Evolutionary conservation across 2,888 invertebrate genomes (phyloP), one percentile per base, ranked within the genome.

Genomic region (Thera britannica): DNA sequence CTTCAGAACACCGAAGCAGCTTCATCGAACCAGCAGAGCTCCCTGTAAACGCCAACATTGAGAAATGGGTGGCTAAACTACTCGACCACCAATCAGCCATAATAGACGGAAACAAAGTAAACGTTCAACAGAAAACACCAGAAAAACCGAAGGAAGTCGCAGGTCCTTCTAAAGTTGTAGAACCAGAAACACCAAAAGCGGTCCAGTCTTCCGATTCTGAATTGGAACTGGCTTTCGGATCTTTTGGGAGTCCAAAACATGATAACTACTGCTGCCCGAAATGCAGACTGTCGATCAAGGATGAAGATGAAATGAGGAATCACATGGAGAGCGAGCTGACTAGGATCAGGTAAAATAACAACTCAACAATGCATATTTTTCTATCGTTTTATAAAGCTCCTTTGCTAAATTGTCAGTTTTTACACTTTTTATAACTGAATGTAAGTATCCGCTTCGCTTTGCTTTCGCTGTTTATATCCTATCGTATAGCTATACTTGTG

Each of bases 51-150:
- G 58, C 72, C 0, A 85, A 87, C 46, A 86, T 95, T 2, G 95
- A 95, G 79, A 86, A 83, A 46, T 95, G 95, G 95, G 95, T 95
- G 58, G 63, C 83, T 1, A 75, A 77, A 11, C 78, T 87, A 2
- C 68, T 93, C 3, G 83, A 88, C 55, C 78, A 90, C 70, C 94
- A 94, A 71, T 72, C 81, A 0, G 46, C 72, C 2, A 72, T 84
- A 4, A 91, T 93, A 51, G 77, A 80, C 1, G 79, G 76, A 6
- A 82, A 81, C 59, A 88, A 79, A 68, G 78, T 81, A 0, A 88
- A 85, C 12, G 72, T 80, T 0, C 80, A 80, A 61, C 87, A 85
- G 65, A 88, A 83, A 67, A 82, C 85, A 2, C 60, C 77, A 0
- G 77, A 79, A 35, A 76, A 67, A 11, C 63, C 58, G 23, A 23